A percentile compares a stretch with the other conserved stretches of the same genome.
phyloP scores from a whole-genome alignment of 2,888 invertebrate genomes.

The Hydropsyche betteni region DNA sequence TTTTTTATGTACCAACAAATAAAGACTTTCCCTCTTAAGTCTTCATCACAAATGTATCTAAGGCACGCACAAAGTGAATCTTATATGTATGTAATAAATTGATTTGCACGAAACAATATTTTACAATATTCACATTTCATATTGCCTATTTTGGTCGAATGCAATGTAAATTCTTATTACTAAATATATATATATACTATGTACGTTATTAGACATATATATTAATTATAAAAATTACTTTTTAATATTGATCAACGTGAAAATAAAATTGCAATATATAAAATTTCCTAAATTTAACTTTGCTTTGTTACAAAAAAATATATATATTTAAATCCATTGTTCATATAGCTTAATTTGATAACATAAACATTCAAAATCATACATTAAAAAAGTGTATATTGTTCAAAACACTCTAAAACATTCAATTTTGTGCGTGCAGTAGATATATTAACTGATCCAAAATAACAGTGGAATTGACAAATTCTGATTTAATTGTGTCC shows the following conservation, averaged over 20 bases:
- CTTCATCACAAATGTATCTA: slow-evolving; percentile 41
- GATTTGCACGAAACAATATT: not conserved
- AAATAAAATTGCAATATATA: too few relatives aligned
- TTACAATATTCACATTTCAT: slow-evolving; percentile 3
- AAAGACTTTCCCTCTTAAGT: not conserved
- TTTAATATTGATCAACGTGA: too few relatives aligned
- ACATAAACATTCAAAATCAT: too few relatives aligned
- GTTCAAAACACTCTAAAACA: not conserved
- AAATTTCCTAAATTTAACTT: too few relatives aligned
- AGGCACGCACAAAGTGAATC: slow-evolving; percentile 52
- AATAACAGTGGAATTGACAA: slow-evolving; percentile 48
- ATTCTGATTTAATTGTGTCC: slow-evolving; percentile 19
- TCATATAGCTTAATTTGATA: too few relatives aligned
- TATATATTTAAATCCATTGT: too few relatives aligned
- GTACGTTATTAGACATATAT: too few relatives aligned
- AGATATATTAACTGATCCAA: slow-evolving; percentile 47
- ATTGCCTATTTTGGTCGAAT: slow-evolving; percentile 49
- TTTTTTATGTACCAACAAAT: slow-evolving; percentile 9
- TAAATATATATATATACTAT: slow-evolving; percentile 7
- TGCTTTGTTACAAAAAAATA: too few relatives aligned
- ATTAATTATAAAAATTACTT: too few relatives aligned
- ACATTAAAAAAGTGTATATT: too few relatives aligned
- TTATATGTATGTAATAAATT: slow-evolving; percentile 12
- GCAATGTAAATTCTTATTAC: slow-evolving; percentile 24
- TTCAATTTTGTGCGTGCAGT: slow-evolving; percentile 50